A percentile compares a stretch with the other conserved stretches of the same genome.
phyloP scores from a whole-genome alignment of 2,797 vertebrate genomes.

The Alca torda region DNA sequence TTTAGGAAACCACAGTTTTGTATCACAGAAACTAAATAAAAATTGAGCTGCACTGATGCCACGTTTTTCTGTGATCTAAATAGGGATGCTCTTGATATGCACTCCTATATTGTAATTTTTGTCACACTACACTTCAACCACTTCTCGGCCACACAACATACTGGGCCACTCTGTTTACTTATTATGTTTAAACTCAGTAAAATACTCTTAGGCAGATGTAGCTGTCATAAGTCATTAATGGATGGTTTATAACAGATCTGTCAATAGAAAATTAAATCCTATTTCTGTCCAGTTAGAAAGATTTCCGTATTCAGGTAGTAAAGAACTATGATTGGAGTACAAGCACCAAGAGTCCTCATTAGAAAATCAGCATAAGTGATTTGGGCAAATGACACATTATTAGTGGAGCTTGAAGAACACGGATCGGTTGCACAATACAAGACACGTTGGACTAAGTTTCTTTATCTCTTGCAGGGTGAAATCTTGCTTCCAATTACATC shows the following conservation, averaged over 20 bases:
- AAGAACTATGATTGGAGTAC: not conserved
- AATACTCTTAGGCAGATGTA: not conserved
- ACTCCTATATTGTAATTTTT: not conserved
- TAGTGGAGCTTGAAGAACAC: not conserved
- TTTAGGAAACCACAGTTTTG: not conserved
- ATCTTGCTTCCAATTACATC: not conserved
- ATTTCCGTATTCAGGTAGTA: not conserved
- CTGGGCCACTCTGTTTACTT: not conserved
- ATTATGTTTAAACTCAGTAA: not conserved
- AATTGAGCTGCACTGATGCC: fast-evolving
- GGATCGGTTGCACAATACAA: not conserved
- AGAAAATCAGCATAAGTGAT: not conserved
- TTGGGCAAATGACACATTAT: not conserved
- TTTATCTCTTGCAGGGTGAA: not conserved
- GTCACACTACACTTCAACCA: not conserved
- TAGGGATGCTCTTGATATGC: not conserved
- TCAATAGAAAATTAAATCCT: not conserved
- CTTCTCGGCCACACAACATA: not conserved
- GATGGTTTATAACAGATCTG: not conserved
- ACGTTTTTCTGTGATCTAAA: not conserved
- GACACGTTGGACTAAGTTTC: not conserved
- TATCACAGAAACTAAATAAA: not conserved
- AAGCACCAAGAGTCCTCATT: not conserved
- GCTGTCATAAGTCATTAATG: not conserved
- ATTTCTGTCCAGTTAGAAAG: not conserved